Conservation (phyloP, 2,888 invertebrate genomes). For the Cryptocephalus moraei region DNA sequence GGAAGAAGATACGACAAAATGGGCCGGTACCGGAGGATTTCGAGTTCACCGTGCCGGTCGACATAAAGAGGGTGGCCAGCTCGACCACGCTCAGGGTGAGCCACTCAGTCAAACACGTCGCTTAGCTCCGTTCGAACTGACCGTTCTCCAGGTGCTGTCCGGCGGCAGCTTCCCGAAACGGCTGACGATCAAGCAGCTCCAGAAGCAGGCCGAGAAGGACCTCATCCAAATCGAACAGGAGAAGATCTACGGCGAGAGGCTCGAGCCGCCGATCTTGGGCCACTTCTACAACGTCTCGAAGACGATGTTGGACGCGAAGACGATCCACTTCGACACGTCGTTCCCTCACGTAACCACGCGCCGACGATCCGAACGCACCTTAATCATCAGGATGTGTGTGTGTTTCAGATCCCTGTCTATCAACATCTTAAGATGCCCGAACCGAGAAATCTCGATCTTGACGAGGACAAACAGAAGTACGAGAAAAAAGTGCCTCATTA, state of each 20-base stretch:
- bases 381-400: background rate
- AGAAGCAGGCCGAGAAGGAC: constrained; percentile 42
- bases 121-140: background rate
- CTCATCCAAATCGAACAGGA: constrained; percentile 31
- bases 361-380: background rate
- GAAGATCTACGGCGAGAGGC: constrained; percentile 44
- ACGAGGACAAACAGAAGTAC: too few relatives aligned
- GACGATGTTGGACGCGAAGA: constrained; percentile 41
- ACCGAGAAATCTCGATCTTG: constrained; percentile 22
- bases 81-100: constrained; percentile 64
- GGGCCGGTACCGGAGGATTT: constrained; percentile 30
- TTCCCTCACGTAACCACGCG: constrained; percentile 42
- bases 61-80: constrained; percentile 63
- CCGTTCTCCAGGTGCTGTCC: constrained; percentile 25
- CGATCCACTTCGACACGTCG: constrained; percentile 49
- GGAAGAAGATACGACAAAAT: constrained; percentile 39
- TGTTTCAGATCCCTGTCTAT: constrained; percentile 56
- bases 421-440: constrained; percentile 53
- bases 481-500: too few relatives aligned
- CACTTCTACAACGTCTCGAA: constrained; percentile 46
- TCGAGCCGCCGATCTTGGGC: constrained; percentile 49
- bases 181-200: constrained; percentile 40
- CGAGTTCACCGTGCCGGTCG: constrained; percentile 56
- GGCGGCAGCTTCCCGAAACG: constrained; percentile 35
- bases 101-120: background rate